A percentile compares a stretch with the other conserved stretches of the same genome.
Evolutionary conservation across 2,888 invertebrate genomes (phyloP).

Genomic region (Cheilosia impressa): DNA sequence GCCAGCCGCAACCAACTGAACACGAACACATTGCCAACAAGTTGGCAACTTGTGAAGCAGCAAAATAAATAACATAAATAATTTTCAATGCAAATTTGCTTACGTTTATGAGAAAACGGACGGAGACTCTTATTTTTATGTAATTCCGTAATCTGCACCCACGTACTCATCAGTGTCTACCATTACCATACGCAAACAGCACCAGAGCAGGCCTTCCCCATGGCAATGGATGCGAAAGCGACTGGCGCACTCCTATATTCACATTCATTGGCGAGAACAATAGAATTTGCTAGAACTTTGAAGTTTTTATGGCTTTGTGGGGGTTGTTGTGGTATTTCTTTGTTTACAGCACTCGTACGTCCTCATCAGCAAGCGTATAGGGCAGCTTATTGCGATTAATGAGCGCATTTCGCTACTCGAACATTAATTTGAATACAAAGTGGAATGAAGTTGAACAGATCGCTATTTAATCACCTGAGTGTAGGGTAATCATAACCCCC

Average conservation of each 20-base stretch:
- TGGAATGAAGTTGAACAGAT: conserved; percentile 36
- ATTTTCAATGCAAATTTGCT: conserved; percentile 52
- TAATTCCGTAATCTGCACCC: conserved; percentile 63
- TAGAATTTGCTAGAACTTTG: conserved; percentile 56
- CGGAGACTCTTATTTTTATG: conserved; percentile 30
- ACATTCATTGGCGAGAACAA: conserved; percentile 51
- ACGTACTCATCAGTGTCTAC: conserved; percentile 23
- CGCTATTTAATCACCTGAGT: conserved; percentile 47
- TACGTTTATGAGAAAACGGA: background rate
- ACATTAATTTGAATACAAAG: conserved; percentile 55
- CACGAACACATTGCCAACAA: conserved; percentile 36
- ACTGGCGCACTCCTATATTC: conserved; percentile 27
- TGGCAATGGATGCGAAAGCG: background rate
- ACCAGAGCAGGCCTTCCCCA: conserved; percentile 1
- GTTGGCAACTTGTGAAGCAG: conserved; percentile 48
- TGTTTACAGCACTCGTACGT: conserved; percentile 44
- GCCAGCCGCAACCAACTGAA: conserved; percentile 2
- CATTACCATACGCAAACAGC: conserved; percentile 11
- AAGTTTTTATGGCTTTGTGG: background rate
- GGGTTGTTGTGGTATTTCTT: conserved; percentile 22
- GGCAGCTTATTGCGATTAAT: conserved; percentile 28
- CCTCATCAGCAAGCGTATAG: conserved; percentile 10
- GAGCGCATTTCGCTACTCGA: conserved; percentile 32
- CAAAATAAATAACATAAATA: conserved; percentile 18
- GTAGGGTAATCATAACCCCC: conserved; percentile 16